Base-by-base conservation (phyloP, 2,797 vertebrate genomes). In the Mareca penelope region DNA sequence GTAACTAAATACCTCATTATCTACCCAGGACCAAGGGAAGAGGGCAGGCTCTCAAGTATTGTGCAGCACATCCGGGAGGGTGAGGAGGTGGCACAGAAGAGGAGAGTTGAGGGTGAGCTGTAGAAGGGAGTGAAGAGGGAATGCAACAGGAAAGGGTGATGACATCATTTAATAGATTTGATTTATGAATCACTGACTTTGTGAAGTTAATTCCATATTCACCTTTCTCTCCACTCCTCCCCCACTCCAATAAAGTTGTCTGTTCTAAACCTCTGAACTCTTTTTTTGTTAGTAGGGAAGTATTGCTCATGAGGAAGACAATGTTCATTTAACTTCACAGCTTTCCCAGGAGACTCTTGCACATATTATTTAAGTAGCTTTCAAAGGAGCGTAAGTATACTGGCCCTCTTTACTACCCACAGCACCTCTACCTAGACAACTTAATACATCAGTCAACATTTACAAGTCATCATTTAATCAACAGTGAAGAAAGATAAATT, bases 271-370 rank as follows among this genome's bases (percentile, higher is more conserved):
- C 78, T 90, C 80, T 93, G 91, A 93, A 87, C 53, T 80, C 92
- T 93, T 96, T 96, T 95, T 96, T 96, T 95, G 90, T 64, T 93
- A 70, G 76, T 70, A 57, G 53, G 95, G 64, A 96, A 96, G 93
- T 95, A 95, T 95, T 96, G 84, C 92, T 96, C 94, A 96, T 89
- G 84, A 93, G 90, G 64, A 86, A 96, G 78, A 91, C 70, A 78
- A 89, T 79, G 78, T 56, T 91, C 60, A 77, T 85, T 91, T 96
- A 93, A 90, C 92, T 94, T 95, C 88, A 60, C 78, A 87, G 71
- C 75, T 90, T 89, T 95, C 96, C 92, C 95, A 90, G 61, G 92
- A 80, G 90, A 82, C 71, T 87, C 29, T 39, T 52, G 40, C 1
- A 11, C 48, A 33, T 87, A 75, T 95, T 94, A 90, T 88, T 93